Evolutionary conservation across 1,140 invertebrate genomes (phyloP), one percentile per base, ranked within the genome.

Genomic region (Listronotus oregonensis): DNA sequence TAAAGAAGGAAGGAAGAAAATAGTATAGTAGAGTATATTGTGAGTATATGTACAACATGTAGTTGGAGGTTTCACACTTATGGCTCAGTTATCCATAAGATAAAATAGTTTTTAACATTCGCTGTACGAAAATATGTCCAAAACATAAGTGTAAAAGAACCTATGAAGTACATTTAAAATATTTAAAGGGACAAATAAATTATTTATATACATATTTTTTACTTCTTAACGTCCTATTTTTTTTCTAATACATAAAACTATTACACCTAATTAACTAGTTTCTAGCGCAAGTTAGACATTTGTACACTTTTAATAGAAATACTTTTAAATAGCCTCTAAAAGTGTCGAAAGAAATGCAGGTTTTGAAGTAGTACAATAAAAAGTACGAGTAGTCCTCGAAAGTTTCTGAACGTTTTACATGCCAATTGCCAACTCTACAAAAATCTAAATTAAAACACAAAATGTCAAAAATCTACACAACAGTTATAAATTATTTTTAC

Each of bases 401-500:
- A 60, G 56, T 66, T 52, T 50, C 31, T 37, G 56, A 66, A 17
- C 14, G 32, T 61, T 40, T 46, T 64, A 65, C 70, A 72, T 72
- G 68, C 69, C 69, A 72, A 73, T 71, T 44, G 71, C 71, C 69
- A 69, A 73, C 59, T 66, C 71, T 73, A 73, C 71, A 64, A 64
- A 71, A 70, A 63, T 64, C 66, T 71, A 73, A 67, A 49, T 55
- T 31, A 55, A 67, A 62, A 47, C 71, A 68, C 63, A 67, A 17
- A 58, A 66, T 52, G 63, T 59, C 56, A 49, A 68, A 68, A 50
- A 44, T 63, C 71, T 72, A 72, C 69, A 72, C 67, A 72, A 42
- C 39, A 37, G 17, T 34, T 61, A 51, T 32, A 18, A 34, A 39
- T 57, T 7, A 27, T 57, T 47, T 47, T 15, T 47, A 59, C 43